Evolutionary conservation across 1,140 invertebrate species (phyloP), one percentile per base, ranked within the genome.

Genomic region (Drosophila sucinea): DNA sequence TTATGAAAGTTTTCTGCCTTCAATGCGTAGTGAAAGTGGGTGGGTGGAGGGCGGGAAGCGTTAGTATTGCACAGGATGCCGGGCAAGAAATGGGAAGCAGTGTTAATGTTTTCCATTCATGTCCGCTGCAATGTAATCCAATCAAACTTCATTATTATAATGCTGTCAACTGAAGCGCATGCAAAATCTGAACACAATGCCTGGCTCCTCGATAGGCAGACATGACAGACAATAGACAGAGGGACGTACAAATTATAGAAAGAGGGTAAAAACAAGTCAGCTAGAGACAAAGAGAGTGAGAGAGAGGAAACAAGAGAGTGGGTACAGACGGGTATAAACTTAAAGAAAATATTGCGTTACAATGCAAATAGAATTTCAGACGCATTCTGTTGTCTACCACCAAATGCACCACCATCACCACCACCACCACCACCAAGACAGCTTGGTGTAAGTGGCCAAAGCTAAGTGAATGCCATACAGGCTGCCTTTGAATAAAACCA

Each of bases 131-230:
- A 87, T 86, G 84, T 86, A 86, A 86, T 87, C 83, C 83, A 86
- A 86, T 86, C 83, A 86, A 86, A 86, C 83, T 86, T 77, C 84
- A 86, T 86, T 83, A 86, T 86, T 89, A 86, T 86, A 86, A 86
- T 89, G 83, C 84, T 72, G 60, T 87, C 83, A 86, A 79, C 83
- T 86, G 79, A 89, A 72, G 72, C 83, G 73, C 51, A 86, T 60
- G 84, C 83, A 82, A 86, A 77, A 77, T 77, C 74, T 83, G 65
- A 63, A 64, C 44, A 51, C 44, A 51, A 51, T 51, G 44, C 23
- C 44, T 27, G 25, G 25, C 44, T 51, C 7, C 23, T 51, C 44
- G 44, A 51, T 65, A 68, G 41, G 38, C 60, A 58, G 38, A n/a
- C n/a, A n/a, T 25, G 35, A 54, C 8, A 29, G 17, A 47, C 44